These are phyloP conservation scores for Aphidius colemani DNA, from an alignment of 2,888 invertebrate genomes.

Conservation along the genomic window DNA sequence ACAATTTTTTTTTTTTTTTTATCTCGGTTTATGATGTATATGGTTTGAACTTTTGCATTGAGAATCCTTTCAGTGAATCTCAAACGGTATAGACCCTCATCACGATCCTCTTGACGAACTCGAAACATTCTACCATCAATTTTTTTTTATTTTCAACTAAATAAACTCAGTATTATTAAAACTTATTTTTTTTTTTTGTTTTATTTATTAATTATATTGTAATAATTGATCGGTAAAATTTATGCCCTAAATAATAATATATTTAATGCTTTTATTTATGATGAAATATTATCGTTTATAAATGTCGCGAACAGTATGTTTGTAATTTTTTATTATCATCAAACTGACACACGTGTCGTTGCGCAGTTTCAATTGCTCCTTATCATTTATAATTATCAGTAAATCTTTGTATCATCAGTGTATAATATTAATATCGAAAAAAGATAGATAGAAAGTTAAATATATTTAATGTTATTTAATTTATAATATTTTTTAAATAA, in stretches of 20 bases:
- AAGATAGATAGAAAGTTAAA: not conserved
- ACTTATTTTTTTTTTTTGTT: not conserved
- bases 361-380: constrained; percentile 49
- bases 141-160: constrained; percentile 12
- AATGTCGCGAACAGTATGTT: constrained; percentile 30
- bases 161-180: constrained; percentile 4
- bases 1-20: constrained; percentile 1
- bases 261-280: not conserved
- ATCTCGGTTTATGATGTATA: constrained; percentile 9
- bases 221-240: constrained; percentile 8
- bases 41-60: constrained; percentile 13
- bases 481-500: not conserved
- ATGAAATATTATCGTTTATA: constrained; percentile 31
- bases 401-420: constrained; percentile 53
- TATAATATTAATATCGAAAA: not conserved
- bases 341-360: constrained; percentile 29
- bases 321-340: constrained; percentile 39
- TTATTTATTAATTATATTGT: constrained; percentile 35
- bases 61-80: constrained; percentile 23
- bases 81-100: not conserved
- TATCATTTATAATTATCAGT: constrained; percentile 57
- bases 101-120: constrained; percentile 17
- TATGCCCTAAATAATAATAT: not conserved
- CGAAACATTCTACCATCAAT: not conserved
- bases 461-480: not conserved